Evolutionary conservation across 2,797 vertebrate genomes (phyloP).

Genomic region (Peromyscus aztecus): DNA sequence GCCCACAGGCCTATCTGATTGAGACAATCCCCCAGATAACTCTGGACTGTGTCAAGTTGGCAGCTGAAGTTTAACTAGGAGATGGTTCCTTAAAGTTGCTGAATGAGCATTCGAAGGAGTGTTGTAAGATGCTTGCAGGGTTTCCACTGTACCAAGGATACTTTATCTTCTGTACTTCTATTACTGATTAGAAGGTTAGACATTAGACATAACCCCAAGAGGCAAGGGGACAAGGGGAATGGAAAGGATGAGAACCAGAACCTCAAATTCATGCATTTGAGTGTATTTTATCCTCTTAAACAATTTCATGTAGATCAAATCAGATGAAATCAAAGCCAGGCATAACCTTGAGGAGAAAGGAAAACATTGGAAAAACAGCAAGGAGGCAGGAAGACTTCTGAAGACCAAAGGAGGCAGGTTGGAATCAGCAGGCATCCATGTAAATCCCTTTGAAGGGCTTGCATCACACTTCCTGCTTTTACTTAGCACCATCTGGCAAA

Average conservation of each 20-base stretch:
- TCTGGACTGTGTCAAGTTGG: neutral
- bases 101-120: neutral
- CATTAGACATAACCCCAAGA: neutral
- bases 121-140: neutral
- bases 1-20: neutral
- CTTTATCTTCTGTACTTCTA: neutral
- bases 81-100: neutral
- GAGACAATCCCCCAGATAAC: neutral
- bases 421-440: neutral
- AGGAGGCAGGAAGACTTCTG: neutral
- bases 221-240: neutral
- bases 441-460: neutral
- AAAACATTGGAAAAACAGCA: neutral
- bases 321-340: constrained; percentile 11
- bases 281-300: neutral
- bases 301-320: neutral
- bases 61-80: neutral
- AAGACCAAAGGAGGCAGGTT: neutral
- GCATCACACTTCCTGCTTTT: constrained; percentile 32
- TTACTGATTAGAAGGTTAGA: neutral
- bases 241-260: neutral
- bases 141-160: neutral
- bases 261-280: neutral
- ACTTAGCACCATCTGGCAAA: constrained; percentile 66
- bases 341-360: neutral